Evolutionary conservation across 2,888 invertebrate species (phyloP), one percentile per base, ranked within the genome.

Genomic region (Trichopria drosophilae): DNA sequence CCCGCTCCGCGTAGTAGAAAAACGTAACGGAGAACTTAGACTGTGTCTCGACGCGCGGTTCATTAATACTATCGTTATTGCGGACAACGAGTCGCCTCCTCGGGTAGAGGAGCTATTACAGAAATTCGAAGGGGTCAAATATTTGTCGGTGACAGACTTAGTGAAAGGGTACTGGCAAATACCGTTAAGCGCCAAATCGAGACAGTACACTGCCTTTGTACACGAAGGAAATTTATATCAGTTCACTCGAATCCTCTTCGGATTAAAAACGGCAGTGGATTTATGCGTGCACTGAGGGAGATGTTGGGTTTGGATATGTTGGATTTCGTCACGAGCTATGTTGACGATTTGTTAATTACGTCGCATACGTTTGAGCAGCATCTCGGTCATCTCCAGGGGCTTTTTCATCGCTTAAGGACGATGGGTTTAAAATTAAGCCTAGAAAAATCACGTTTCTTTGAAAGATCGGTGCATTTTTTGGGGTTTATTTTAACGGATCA

Each of bases 111-210:
- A n/a, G n/a, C n/a, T n/a, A n/a, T n/a, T n/a, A n/a, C n/a, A n/a
- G n/a, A n/a, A n/a, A n/a, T n/a, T n/a, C n/a, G 29, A 32, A n/a
- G n/a, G n/a, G n/a, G n/a, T n/a, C n/a, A n/a, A n/a, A n/a, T n/a
- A n/a, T n/a, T 22, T 69, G 77, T 61, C 67, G 79, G 28, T 73
- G 80, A 58, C 77, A 80, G 26, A 71, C 82, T 34, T 75, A 81
- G 28, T 36, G 0, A 45, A 12, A 3, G 36, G 45, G 2, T 36
- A 36, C 9, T 45, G 45, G 45, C 36, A 45, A 18, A 13, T 44
- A 1, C 44, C 35, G 1, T 10, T 36, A 1, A 13, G 18, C 4
- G 16, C 4, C 4, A 28, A 45, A 6, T 45, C 36, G 19, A 16
- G 45, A 6, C 23, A 45, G n/a, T 45, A 26, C n/a, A 45, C 45